Conservation (phyloP, 1,140 invertebrate species). For the Riptortus pedestris region DNA sequence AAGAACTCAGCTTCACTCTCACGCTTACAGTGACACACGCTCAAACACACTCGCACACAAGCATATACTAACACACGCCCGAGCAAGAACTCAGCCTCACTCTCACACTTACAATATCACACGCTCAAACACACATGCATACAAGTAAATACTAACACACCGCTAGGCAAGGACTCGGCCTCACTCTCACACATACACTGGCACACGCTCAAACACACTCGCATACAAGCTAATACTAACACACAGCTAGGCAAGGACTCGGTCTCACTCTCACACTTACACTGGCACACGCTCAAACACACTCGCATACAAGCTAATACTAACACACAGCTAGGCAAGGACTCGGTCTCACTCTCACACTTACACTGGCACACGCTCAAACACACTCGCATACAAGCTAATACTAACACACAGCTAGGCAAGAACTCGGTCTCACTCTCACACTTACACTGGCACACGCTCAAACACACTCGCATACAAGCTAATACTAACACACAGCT, state of each 20-base stretch:
- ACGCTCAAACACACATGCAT: constrained; percentile 5
- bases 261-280: too few species aligned
- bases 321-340: too few species aligned
- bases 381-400: neutral
- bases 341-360: neutral
- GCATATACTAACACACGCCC: constrained; percentile 9
- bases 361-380: neutral
- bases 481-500: neutral
- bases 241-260: too few species aligned
- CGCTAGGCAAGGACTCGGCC: neutral
- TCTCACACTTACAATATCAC: neutral
- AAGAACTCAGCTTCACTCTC: constrained; percentile 20
- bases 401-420: constrained; percentile 23
- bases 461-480: neutral
- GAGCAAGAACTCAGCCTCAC: neutral
- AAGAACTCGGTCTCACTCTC: constrained; percentile 18
- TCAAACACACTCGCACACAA: constrained; percentile 18
- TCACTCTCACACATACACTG: constrained; percentile 5
- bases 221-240: too few species aligned
- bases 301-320: too few species aligned
- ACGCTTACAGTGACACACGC: constrained; percentile 10
- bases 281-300: too few species aligned
- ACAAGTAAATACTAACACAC: neutral
- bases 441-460: neutral
- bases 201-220: too few species aligned